Conservation (phyloP, 2,888 invertebrate species). For the Rhogogaster chlorosoma region DNA sequence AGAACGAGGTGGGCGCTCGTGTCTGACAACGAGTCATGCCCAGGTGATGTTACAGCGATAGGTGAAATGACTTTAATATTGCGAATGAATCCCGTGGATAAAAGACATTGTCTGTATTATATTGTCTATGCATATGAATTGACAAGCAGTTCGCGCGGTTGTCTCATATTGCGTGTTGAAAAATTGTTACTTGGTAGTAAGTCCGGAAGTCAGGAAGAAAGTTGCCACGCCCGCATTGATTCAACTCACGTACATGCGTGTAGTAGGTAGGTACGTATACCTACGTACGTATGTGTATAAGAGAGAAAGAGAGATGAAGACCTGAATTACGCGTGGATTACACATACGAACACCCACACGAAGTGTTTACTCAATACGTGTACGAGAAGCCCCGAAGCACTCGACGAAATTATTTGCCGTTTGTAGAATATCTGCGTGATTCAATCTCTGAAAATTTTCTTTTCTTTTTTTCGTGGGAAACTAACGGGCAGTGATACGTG, state of each 20-base stretch:
- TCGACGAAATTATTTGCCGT: conserved; percentile 9
- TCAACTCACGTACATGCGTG: conserved; percentile 28
- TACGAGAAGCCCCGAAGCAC: neutral
- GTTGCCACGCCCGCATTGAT: conserved; percentile 45
- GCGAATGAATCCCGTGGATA: neutral
- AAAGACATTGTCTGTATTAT: neutral
- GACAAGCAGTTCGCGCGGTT: neutral
- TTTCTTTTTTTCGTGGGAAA: neutral
- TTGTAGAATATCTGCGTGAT: conserved; percentile 18
- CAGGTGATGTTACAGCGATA: conserved; percentile 27
- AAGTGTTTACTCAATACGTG: neutral
- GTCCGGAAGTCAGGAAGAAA: conserved; percentile 50
- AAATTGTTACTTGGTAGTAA: conserved; percentile 12
- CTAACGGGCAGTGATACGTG: neutral
- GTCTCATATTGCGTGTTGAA: conserved; percentile 1
- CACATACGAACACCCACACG: neutral
- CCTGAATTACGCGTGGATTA: conserved; percentile 9
- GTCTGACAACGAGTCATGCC: conserved; percentile 28
- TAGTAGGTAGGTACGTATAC: neutral
- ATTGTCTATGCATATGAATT: neutral
- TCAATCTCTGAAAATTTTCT: neutral
- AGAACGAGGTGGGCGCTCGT: neutral
- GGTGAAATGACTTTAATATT: neutral
- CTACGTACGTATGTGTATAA: neutral
- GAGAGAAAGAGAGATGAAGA: neutral